phyloP scores from a whole-genome alignment of 2,888 invertebrate genomes.

The Synanthedon myopaeformis region DNA sequence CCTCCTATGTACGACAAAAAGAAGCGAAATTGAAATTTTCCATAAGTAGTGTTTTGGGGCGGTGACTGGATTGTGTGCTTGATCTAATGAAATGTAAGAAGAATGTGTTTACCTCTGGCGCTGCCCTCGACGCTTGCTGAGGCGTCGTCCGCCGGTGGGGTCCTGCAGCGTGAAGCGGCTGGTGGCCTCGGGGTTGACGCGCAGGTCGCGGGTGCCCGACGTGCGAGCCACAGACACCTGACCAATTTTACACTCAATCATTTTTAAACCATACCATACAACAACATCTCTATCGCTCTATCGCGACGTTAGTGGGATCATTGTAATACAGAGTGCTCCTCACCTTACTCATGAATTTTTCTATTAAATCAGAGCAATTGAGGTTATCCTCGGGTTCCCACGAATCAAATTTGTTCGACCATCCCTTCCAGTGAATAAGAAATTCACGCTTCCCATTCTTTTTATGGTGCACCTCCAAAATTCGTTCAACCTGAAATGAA shows the following conservation, averaged over 20 bases:
- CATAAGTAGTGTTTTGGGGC: too few relatives aligned
- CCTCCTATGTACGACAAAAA: too few relatives aligned
- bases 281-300: too few relatives aligned
- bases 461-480: constrained; percentile 80
- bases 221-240: constrained; percentile 65
- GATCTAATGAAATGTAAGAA: too few relatives aligned
- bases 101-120: constrained; percentile 68
- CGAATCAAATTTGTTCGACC: constrained; percentile 76
- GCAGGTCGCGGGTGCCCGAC: constrained; percentile 66
- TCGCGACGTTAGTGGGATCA: too few relatives aligned
- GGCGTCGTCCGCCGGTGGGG: constrained; percentile 65
- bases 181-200: constrained; percentile 76
- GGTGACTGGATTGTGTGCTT: too few relatives aligned
- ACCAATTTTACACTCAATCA: not conserved
- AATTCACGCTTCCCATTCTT: constrained; percentile 80
- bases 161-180: constrained; percentile 76
- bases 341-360: constrained; percentile 79
- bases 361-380: constrained; percentile 79
- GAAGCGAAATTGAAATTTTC: too few relatives aligned
- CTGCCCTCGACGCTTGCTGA: constrained; percentile 75
- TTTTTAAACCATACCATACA: too few relatives aligned
- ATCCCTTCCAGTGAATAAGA: constrained; percentile 88
- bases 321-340: not conserved
- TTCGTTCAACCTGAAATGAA: constrained; percentile 74
- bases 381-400: constrained; percentile 88